phyloP scores from a whole-genome alignment of 2,797 vertebrate species.

The Spinus olivaceus region DNA sequence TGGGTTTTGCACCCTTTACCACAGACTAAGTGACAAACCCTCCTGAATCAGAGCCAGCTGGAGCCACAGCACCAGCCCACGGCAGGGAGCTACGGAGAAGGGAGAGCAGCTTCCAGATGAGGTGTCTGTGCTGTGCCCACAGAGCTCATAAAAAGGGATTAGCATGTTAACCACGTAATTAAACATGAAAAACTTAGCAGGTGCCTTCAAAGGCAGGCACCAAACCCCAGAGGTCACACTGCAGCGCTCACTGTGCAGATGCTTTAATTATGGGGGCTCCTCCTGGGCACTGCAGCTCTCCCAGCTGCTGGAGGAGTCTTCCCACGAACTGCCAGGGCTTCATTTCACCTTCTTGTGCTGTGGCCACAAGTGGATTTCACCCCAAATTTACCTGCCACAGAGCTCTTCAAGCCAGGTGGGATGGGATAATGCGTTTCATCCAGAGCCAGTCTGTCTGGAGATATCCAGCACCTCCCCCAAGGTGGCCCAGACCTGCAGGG shows the following conservation, averaged over 20 bases:
- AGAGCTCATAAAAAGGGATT: conserved; percentile 36
- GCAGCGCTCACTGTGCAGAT: background rate
- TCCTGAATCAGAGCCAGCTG: background rate
- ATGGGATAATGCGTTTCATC: rapidly evolving
- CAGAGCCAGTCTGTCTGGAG: background rate
- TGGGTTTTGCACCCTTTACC: background rate
- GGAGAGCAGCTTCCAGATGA: conserved; percentile 20
- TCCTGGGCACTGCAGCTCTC: background rate
- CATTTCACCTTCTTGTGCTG: background rate
- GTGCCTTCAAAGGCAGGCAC: background rate
- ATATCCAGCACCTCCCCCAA: background rate
- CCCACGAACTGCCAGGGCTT: background rate
- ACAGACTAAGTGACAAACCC: background rate
- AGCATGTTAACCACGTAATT: conserved; percentile 36
- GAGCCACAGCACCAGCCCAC: background rate
- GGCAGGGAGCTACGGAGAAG: background rate
- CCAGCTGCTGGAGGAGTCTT: background rate
- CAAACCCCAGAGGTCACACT: conserved; percentile 26
- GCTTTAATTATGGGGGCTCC: conserved; percentile 17
- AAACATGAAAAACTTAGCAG: background rate
- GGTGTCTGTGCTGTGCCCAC: conserved; percentile 8
- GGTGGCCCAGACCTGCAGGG: background rate
- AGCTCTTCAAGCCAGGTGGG: background rate
- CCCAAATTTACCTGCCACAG: background rate
- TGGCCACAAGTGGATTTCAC: background rate